A percentile compares a stretch with the other conserved stretches of the same genome.
Evolutionary conservation across 1,140 invertebrate species (phyloP).

Genomic region (Brachionus sp.): DNA sequence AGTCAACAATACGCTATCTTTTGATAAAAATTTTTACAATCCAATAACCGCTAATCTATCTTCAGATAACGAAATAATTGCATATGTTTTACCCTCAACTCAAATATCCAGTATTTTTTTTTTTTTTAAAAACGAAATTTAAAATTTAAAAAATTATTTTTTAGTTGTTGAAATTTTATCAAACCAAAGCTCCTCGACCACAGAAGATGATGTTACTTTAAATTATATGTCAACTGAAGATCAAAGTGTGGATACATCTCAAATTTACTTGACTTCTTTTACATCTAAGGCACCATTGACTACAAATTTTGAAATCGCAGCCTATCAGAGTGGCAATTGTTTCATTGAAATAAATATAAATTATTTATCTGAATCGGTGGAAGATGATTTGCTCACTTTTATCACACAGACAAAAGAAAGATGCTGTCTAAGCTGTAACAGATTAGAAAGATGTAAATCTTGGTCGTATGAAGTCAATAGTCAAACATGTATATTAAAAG

Average conservation of each 20-base stretch:
- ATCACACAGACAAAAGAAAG: neutral
- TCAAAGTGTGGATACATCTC: neutral
- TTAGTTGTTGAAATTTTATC: neutral
- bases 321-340: constrained; percentile 1
- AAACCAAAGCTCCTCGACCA: neutral
- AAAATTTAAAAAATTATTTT: neutral
- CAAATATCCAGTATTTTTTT: neutral
- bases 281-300: neutral
- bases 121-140: no score
- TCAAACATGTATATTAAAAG: neutral
- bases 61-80: neutral
- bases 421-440: constrained; percentile 29
- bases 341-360: constrained; percentile 30
- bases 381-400: constrained; percentile 4
- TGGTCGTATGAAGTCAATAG: neutral
- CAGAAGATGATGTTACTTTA: neutral
- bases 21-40: neutral
- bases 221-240: neutral
- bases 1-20: neutral
- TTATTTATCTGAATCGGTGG: neutral
- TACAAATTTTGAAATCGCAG: neutral
- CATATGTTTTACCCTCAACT: neutral
- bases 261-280: neutral
- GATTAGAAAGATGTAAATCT: neutral
- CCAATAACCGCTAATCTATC: neutral